Evolutionary conservation across 2,797 vertebrate genomes (phyloP).

Genomic region (Eulemur rubriventer): DNA sequence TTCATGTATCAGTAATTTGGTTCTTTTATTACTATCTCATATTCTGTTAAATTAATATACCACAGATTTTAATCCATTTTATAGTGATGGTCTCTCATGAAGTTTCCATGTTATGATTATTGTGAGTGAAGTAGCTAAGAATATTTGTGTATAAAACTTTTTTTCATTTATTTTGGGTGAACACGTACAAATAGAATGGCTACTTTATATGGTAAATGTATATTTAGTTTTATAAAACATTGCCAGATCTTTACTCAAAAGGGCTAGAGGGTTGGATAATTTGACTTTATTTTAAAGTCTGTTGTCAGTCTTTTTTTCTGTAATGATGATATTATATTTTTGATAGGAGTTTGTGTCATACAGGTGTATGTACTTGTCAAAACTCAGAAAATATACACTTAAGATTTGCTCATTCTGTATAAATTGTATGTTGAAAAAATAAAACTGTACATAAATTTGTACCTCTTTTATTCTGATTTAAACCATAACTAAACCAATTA

Average conservation of each 20-base stretch:
- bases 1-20: not conserved
- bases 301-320: not conserved
- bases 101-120: not conserved
- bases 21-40: not conserved
- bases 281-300: not conserved
- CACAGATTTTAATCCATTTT: not conserved
- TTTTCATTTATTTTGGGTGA: not conserved
- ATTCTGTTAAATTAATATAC: not conserved
- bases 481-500: not conserved
- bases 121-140: not conserved
- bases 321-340: not conserved
- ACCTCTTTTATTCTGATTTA: not conserved
- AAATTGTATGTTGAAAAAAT: not conserved
- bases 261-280: not conserved
- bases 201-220: not conserved
- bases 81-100: too few relatives aligned
- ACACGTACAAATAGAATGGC: not conserved
- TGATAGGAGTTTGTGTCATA: not conserved
- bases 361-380: not conserved
- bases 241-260: not conserved
- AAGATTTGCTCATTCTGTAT: not conserved
- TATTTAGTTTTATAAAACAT: not conserved
- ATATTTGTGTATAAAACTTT: not conserved
- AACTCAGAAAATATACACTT: not conserved
- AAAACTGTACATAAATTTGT: not conserved